Conservation (phyloP, 2,797 vertebrate species). For the Phrynocephalus guinanensis region DNA sequence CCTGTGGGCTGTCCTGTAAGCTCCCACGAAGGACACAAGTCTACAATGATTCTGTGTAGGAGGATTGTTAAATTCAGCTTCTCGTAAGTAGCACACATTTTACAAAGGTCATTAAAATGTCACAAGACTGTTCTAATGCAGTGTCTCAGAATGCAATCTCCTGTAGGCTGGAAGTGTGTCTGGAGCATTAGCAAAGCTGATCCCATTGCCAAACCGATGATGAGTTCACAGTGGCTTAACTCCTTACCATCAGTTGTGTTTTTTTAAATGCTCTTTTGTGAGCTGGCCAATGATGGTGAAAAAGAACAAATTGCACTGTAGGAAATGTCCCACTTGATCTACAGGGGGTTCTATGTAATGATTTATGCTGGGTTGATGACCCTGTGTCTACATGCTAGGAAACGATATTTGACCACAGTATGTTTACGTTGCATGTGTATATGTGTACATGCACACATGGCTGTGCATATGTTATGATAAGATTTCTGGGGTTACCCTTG, state of each 20-base stretch:
- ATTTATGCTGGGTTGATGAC: neutral
- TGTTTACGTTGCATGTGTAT: too few species aligned
- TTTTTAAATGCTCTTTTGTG: neutral
- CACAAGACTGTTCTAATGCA: neutral
- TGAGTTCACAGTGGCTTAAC: neutral
- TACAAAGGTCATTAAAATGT: conserved; percentile 7
- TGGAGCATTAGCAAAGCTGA: conserved; percentile 22
- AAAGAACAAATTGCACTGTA: neutral
- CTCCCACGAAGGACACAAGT: neutral
- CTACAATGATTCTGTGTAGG: neutral
- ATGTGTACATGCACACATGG: neutral
- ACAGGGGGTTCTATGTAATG: neutral
- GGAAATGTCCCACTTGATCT: too few species aligned
- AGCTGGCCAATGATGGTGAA: neutral
- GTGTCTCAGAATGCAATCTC: neutral
- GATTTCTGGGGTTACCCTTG: neutral
- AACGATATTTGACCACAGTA: neutral
- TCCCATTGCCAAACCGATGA: neutral
- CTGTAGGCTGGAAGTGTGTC: neutral
- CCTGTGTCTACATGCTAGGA: neutral
- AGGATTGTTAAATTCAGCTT: neutral
- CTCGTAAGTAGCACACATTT: neutral
- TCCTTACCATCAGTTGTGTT: neutral
- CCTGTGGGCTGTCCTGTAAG: neutral
- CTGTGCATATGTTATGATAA: neutral